Percentiles rank a stretch among this genome's conserved stretches.
Conservation (phyloP, 2,113 vertebrate species). For the Cacatua alba region DNA sequence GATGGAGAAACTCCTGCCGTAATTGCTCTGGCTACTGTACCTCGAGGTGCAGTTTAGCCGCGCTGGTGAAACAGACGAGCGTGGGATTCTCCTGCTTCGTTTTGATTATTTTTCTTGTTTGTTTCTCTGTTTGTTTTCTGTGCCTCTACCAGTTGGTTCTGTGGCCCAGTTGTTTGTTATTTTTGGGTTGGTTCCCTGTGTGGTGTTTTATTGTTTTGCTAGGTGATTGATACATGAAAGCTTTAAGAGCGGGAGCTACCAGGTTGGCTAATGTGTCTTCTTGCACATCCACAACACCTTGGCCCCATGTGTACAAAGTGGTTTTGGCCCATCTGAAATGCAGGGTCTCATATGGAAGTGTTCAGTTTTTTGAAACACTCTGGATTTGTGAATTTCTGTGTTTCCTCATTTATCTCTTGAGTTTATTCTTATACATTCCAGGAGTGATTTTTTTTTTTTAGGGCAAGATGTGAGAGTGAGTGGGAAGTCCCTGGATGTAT, state of each 20-base stretch:
- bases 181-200: neutral
- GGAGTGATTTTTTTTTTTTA: neutral
- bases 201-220: neutral
- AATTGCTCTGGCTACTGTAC: neutral
- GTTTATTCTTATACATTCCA: neutral
- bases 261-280: no score
- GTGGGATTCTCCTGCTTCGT: neutral
- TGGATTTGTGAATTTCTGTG: neutral
- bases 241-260: fast-evolving
- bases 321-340: neutral
- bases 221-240: neutral
- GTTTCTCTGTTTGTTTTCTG: neutral
- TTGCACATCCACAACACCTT: neutral
- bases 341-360: neutral
- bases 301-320: neutral
- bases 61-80: neutral
- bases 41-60: neutral
- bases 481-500: neutral
- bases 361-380: neutral
- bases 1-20: neutral
- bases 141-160: neutral
- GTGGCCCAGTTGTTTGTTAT: neutral
- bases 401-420: neutral
- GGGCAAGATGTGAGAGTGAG: neutral
- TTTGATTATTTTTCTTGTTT: neutral